Evolutionary conservation across 2,797 vertebrate genomes (phyloP).

Genomic region (Bufotes viridis): DNA sequence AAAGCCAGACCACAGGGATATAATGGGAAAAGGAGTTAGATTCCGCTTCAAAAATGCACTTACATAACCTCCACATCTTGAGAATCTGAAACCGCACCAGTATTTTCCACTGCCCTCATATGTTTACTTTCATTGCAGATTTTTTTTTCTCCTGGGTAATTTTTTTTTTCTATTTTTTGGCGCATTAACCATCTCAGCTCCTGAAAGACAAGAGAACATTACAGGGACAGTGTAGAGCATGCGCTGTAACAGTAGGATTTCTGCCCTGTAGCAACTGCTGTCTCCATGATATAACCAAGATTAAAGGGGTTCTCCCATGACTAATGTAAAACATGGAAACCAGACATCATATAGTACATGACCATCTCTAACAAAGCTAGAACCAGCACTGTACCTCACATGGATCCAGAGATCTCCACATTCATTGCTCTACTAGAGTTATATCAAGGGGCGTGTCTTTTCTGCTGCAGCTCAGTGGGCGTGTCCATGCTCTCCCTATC

Average conservation of each 20-base stretch:
- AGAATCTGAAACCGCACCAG: constrained; percentile 54
- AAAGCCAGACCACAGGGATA: constrained; percentile 60
- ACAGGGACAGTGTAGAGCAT: background rate
- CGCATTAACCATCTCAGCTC: constrained; percentile 24
- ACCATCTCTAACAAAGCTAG: no score
- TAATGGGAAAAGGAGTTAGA: constrained; percentile 57
- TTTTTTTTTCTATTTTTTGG: background rate
- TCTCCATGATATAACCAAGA: no score
- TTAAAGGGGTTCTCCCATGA: no score
- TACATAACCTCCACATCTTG: constrained; percentile 60
- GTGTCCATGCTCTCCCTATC: no score
- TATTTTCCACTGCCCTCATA: constrained; percentile 56
- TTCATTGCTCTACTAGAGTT: no score
- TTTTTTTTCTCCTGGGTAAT: constrained; percentile 12
- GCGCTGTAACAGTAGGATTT: background rate
- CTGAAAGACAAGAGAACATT: background rate
- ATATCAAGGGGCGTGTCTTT: no score
- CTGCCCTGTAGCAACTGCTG: background rate
- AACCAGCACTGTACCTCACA: no score
- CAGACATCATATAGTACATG: no score
- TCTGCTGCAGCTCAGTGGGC: no score
- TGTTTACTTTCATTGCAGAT: constrained; percentile 43
- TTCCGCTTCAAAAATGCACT: constrained; percentile 56
- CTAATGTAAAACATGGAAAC: no score
- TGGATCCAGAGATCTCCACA: no score